Evolutionary conservation across 2,888 invertebrate species (phyloP).

Genomic region (Cancer borealis): DNA sequence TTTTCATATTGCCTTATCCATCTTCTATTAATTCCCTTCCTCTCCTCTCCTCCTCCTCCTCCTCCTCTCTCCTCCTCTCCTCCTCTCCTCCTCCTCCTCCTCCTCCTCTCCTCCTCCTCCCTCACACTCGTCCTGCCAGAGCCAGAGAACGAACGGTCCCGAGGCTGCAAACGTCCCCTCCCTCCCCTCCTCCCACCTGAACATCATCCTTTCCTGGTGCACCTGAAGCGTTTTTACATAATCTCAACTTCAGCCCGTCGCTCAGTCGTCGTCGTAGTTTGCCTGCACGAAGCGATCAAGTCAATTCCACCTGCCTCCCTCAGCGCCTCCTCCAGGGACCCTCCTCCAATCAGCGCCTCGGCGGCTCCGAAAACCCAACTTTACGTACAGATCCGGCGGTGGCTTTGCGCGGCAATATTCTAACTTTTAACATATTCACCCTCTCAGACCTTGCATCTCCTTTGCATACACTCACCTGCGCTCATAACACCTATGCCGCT

Average conservation of each 20-base stretch:
- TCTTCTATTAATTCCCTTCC: too few relatives aligned
- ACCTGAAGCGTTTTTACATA: slow-evolving; percentile 20
- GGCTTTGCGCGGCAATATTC: background rate
- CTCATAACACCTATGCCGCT: background rate
- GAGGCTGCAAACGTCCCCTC: too few relatives aligned
- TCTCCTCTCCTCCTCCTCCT: too few relatives aligned
- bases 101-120: too few relatives aligned
- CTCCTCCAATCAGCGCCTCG: background rate
- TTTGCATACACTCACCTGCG: background rate
- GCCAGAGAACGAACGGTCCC: too few relatives aligned
- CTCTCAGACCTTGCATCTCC: background rate
- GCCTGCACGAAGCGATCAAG: background rate
- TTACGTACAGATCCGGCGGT: too few relatives aligned
- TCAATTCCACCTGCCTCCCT: slow-evolving; percentile 20
- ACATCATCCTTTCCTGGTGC: background rate
- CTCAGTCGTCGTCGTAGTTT: background rate
- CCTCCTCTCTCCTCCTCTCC: too few relatives aligned
- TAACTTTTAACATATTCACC: slow-evolving; percentile 20
- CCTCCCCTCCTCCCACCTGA: background rate
- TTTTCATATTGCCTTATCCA: too few relatives aligned
- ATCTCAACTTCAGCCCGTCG: background rate
- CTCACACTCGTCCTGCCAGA: too few relatives aligned
- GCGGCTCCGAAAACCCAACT: background rate
- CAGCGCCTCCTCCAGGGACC: background rate
- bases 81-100: too few relatives aligned